phyloP scores from a whole-genome alignment of 1,140 invertebrate genomes.

The Drosophila hydei region DNA sequence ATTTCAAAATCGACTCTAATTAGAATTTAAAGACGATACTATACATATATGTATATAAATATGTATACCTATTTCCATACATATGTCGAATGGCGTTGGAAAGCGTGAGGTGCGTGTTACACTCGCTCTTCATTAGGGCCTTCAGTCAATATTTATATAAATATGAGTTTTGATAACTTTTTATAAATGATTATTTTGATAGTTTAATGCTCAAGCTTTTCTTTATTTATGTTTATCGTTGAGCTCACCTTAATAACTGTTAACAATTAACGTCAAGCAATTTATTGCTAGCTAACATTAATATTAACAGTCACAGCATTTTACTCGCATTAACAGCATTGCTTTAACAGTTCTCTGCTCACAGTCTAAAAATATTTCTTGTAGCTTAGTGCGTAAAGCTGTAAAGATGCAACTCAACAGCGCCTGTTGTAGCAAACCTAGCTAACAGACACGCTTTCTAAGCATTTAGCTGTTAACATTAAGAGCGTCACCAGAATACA shows the following conservation, averaged over 20 bases:
- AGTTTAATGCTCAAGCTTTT: background rate
- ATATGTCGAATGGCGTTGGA: background rate
- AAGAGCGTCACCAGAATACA: too few relatives aligned
- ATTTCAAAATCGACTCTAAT: slow-evolving; percentile 26
- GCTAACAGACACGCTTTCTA: background rate
- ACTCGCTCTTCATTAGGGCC: background rate
- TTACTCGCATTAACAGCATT: slow-evolving; percentile 1
- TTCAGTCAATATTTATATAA: slow-evolving; percentile 2
- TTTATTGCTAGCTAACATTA: background rate
- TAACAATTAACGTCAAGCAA: too few relatives aligned
- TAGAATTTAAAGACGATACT: slow-evolving; percentile 26
- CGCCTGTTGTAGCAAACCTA: background rate
- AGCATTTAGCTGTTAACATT: too few relatives aligned
- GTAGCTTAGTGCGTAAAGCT: too few relatives aligned
- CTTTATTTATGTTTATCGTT: too few relatives aligned
- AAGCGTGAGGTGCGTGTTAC: background rate
- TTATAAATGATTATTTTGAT: background rate
- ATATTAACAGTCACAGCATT: background rate
- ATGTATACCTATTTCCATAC: background rate
- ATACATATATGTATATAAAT: background rate
- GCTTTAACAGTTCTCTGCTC: background rate
- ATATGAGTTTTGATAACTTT: background rate
- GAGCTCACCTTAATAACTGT: background rate
- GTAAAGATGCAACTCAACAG: background rate
- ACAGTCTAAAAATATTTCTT: too few relatives aligned